These are phyloP conservation scores for Salminus brasiliensis DNA, from an alignment of 2,113 vertebrate species.

Conservation along the genomic window DNA sequence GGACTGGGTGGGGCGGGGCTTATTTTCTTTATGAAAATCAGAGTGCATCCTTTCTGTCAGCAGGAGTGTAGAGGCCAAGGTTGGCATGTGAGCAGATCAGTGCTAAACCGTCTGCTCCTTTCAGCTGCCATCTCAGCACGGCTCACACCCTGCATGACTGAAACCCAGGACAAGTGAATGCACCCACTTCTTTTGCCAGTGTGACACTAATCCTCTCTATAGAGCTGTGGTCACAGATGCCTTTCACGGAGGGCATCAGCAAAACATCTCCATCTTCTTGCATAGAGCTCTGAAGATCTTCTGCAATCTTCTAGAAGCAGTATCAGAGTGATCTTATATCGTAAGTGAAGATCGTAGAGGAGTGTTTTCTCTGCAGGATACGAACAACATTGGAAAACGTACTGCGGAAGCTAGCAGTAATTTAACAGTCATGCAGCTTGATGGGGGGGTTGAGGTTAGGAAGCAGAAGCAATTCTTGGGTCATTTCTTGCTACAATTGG, in stretches of 20 bases:
- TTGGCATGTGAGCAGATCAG: conserved; percentile 30
- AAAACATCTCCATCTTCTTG: neutral
- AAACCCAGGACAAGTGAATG: neutral
- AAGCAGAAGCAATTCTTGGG: neutral
- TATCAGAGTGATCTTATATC: neutral
- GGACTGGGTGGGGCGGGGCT: neutral
- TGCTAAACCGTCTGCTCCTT: conserved; percentile 46
- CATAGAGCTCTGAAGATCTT: neutral
- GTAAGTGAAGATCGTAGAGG: neutral
- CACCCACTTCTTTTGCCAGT: no score
- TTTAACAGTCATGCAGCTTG: neutral
- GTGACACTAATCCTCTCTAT: conserved; percentile 47
- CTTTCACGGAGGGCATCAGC: neutral
- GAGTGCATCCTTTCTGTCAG: conserved; percentile 14
- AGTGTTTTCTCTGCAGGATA: no score
- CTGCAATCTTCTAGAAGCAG: neutral
- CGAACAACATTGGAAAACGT: no score
- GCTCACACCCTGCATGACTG: neutral
- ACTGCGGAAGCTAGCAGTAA: neutral
- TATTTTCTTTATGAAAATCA: neutral
- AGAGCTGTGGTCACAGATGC: conserved; percentile 39
- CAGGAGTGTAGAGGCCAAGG: neutral
- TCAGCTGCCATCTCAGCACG: conserved; percentile 48
- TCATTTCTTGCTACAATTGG: no score
- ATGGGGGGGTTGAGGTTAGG: neutral